Percentiles rank a stretch among this genome's conserved stretches.
Evolutionary conservation across 2,113 vertebrate species (phyloP).

Genomic region (Ancistrus triradiatus): DNA sequence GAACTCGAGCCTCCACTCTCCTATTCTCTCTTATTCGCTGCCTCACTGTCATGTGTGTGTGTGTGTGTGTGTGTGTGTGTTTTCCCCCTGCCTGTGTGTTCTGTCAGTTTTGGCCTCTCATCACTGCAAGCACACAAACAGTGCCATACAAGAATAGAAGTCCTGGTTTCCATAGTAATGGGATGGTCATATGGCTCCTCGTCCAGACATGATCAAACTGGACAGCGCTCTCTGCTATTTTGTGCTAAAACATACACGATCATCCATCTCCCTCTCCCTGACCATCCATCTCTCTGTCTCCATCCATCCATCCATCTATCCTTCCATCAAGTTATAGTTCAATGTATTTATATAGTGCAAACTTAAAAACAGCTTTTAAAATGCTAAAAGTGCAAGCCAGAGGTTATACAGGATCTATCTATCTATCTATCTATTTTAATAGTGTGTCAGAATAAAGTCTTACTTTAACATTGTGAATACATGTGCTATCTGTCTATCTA

Average conservation of each 20-base stretch:
- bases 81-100: conserved; percentile 43
- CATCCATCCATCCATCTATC: neutral
- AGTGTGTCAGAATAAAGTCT: neutral
- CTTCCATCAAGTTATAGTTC: neutral
- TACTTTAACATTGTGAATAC: too few relatives aligned
- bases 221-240: conserved; percentile 62
- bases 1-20: neutral
- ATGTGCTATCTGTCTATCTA: too few relatives aligned
- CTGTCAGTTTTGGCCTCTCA: conserved; percentile 64
- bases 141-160: conserved; percentile 65
- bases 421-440: neutral
- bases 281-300: neutral
- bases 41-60: conserved; percentile 21
- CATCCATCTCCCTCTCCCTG: neutral
- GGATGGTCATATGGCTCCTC: conserved; percentile 58
- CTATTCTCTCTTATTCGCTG: neutral
- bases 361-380: too few relatives aligned
- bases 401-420: too few relatives aligned
- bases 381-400: too few relatives aligned
- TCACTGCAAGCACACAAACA: conserved; percentile 60
- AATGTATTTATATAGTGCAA: neutral
- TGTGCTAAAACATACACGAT: neutral
- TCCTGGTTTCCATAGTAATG: conserved; percentile 73
- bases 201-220: conserved; percentile 60
- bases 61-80: conserved; percentile 44